phyloP scores from a whole-genome alignment of 2,888 invertebrate genomes.

The Scaptodrosophila latifasciaeformis region DNA sequence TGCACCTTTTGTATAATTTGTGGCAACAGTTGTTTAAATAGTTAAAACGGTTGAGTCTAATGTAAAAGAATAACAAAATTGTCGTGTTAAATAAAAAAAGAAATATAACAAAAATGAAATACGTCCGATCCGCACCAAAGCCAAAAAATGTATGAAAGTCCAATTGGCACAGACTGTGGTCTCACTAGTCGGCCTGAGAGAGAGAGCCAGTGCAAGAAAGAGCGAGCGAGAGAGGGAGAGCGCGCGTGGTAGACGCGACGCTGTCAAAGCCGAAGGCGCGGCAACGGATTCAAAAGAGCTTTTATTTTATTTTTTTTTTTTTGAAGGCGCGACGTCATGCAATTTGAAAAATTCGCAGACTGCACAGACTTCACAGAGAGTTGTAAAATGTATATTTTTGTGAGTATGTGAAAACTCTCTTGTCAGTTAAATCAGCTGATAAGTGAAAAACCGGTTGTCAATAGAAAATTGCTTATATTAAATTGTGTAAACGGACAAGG shows the following conservation, averaged over 20 bases:
- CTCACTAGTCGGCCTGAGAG: too few relatives aligned
- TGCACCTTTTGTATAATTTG: conserved; percentile 1
- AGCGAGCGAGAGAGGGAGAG: conserved; percentile 30
- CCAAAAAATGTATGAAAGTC: conserved; percentile 57
- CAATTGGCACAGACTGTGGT: conserved; percentile 1
- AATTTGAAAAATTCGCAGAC: too few relatives aligned
- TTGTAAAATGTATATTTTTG: too few relatives aligned
- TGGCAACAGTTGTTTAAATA: conserved; percentile 43
- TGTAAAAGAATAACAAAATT: too few relatives aligned
- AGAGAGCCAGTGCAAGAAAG: too few relatives aligned
- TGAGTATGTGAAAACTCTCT: too few relatives aligned
- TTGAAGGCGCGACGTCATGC: conserved; percentile 22
- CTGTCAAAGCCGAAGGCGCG: conserved; percentile 54
- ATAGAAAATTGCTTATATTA: too few relatives aligned
- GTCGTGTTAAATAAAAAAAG: too few relatives aligned
- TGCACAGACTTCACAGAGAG: too few relatives aligned
- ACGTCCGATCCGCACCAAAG: conserved; percentile 49
- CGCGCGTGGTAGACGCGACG: conserved; percentile 8
- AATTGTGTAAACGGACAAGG: too few relatives aligned
- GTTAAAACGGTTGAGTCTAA: neutral
- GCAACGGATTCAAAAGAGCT: conserved; percentile 39
- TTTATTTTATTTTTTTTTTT: conserved; percentile 13
- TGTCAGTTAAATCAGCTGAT: conserved; percentile 30
- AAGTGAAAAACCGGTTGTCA: too few relatives aligned
- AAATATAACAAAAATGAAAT: conserved; percentile 35